A percentile compares a stretch with the other conserved stretches of the same genome.
Evolutionary conservation across 2,888 invertebrate species (phyloP).

Genomic region (Agrotis puta): DNA sequence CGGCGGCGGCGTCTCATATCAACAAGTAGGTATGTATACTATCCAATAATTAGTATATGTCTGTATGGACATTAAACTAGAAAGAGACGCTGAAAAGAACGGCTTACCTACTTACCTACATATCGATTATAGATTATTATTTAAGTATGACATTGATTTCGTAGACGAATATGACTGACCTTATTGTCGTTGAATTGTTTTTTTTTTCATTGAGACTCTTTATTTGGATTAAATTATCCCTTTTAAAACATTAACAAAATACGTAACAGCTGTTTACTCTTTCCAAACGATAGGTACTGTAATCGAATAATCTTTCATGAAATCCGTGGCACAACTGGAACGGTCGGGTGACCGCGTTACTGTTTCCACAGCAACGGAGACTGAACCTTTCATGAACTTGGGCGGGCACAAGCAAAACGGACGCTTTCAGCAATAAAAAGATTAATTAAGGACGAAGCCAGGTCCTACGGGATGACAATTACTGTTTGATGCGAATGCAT

Average conservation of each 20-base stretch:
- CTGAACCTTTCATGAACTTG: slow-evolving; percentile 61
- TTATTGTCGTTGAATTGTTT: background rate
- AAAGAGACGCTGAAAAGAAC: slow-evolving; percentile 16
- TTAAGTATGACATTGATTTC: slow-evolving; percentile 14
- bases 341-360: slow-evolving; percentile 66
- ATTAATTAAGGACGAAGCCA: background rate
- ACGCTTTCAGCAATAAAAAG: background rate
- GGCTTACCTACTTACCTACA: slow-evolving; percentile 11
- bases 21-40: slow-evolving; percentile 65
- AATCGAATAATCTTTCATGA: slow-evolving; percentile 14
- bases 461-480: background rate
- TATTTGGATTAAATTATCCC: background rate
- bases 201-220: no score
- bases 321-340: slow-evolving; percentile 22
- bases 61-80: slow-evolving; percentile 35
- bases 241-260: background rate
- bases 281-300: background rate
- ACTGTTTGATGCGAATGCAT: background rate
- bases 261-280: no score
- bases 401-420: background rate
- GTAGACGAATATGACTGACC: background rate
- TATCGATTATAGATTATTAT: slow-evolving; percentile 8
- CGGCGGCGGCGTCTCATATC: slow-evolving; percentile 66
- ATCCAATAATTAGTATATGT: slow-evolving; percentile 40
- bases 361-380: slow-evolving; percentile 68